Evolutionary conservation across 2,888 invertebrate species (phyloP), one percentile per base, ranked within the genome.

Genomic region (Andrena haemorrhoa): DNA sequence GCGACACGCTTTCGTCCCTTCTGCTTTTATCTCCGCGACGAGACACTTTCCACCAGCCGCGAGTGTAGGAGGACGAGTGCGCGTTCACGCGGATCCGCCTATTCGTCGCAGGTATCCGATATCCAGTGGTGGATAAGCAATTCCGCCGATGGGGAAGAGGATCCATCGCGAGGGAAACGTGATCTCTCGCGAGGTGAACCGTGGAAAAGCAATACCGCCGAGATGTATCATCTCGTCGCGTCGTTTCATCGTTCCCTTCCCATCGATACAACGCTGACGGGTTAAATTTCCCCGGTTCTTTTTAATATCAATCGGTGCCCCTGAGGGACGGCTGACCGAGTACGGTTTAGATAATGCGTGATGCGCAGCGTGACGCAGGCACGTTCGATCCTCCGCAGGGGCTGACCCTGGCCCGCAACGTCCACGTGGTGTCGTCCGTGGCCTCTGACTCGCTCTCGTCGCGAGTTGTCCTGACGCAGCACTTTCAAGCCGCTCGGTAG

Each of bases 391-490:
- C 72, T 75, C 83, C 60, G 63, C 76, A 79, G 72, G 60, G 83
- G 63, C 49, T 76, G 86, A 88, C 90, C 90, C 75, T 90, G 90
- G 79, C 90, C 87, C 64, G 75, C 58, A 81, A 79, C 76, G 51
- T 35, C 70, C 49, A 33, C 51, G 26, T 12, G 49, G 31, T n/a
- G 51, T 31, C 51, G 20, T 20, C 51, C 12, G 64, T 64, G 35
- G 63, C 61, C 31, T 56, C 56, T 12, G 23, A 12, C 56, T 23
- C 56, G 7, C 8, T 26, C 23, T 41, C 12, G 41, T 41, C 41
- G 12, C 12, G 41, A 41, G 41, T 3, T 41, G 41, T 1, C 41
- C 16, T 16, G 16, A 41, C 1, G 5, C 41, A 41, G 41, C 41
- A 16, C 41, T 16, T 5, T 16, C 16, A 5, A 41, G 41, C 16